Evolutionary conservation across 2,797 vertebrate genomes (phyloP).

Genomic region (Anisognathus igniventris): DNA sequence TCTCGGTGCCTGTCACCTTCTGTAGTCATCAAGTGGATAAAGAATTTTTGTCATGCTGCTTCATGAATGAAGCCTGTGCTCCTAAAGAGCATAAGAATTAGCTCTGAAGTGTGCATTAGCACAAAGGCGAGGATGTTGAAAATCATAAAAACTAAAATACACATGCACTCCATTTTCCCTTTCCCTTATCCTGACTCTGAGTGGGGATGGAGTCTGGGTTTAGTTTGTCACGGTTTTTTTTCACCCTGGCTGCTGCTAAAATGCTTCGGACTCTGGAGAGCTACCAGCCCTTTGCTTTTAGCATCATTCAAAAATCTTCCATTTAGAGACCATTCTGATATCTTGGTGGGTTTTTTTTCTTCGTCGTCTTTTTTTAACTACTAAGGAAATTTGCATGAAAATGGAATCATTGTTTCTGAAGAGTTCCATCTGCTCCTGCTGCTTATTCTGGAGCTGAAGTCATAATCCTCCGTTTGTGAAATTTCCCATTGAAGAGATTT

Average conservation of each 20-base stretch:
- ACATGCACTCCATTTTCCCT: neutral
- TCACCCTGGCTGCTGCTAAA: neutral
- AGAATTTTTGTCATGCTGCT: conserved; percentile 64
- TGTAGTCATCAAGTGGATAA: conserved; percentile 59
- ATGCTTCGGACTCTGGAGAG: conserved; percentile 6
- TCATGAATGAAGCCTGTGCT: conserved; percentile 45
- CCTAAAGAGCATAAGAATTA: conserved; percentile 40
- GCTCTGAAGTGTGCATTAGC: conserved; percentile 39
- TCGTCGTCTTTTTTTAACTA: conserved; percentile 63
- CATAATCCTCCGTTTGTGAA: conserved; percentile 66
- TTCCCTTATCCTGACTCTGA: neutral
- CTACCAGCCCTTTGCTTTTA: conserved; percentile 27
- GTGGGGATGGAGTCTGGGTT: neutral
- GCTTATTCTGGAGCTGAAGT: conserved; percentile 65
- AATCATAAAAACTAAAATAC: conserved; percentile 9
- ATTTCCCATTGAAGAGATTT: conserved; percentile 63
- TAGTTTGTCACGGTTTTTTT: conserved; percentile 5
- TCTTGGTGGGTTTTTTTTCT: conserved; percentile 39
- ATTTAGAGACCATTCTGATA: conserved; percentile 57
- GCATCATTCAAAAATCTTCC: conserved; percentile 55
- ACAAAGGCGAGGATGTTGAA: neutral
- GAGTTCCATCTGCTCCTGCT: conserved; percentile 71
- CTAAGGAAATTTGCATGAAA: conserved; percentile 69
- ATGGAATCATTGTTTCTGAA: conserved; percentile 70
- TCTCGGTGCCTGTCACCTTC: conserved; percentile 55